Conservation (phyloP, 1,140 invertebrate genomes). For the Formica selysi region DNA sequence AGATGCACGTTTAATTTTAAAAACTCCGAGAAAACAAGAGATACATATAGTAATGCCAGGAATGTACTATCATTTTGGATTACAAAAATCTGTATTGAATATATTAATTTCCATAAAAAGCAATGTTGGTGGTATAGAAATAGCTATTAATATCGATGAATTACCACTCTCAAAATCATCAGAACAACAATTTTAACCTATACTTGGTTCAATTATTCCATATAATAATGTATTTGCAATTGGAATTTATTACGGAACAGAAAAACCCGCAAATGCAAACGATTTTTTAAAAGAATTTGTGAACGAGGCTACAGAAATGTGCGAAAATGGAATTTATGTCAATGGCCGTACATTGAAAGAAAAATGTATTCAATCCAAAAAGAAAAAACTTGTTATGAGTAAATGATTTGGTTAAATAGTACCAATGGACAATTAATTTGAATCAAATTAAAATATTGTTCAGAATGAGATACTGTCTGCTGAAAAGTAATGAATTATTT, state of each 20-base stretch:
- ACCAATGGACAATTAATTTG: not conserved
- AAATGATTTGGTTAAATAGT: no score
- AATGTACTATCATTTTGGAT: constrained; percentile 11
- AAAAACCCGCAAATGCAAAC: not conserved
- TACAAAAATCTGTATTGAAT: not conserved
- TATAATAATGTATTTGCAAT: not conserved
- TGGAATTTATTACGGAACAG: constrained; percentile 7
- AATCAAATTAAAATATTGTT: constrained; percentile 21
- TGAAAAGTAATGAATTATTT: not conserved
- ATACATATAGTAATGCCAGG: not conserved
- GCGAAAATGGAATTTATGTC: not conserved
- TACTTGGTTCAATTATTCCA: not conserved
- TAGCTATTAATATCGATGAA: no score
- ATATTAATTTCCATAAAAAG: not conserved
- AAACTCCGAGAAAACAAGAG: not conserved
- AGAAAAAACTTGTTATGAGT: no score
- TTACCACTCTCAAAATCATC: no score
- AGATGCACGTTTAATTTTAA: constrained; percentile 10
- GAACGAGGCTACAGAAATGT: not conserved
- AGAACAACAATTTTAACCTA: constrained; percentile 13
- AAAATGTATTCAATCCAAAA: no score
- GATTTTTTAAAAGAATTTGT: constrained; percentile 27
- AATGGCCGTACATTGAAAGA: not conserved
- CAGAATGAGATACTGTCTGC: not conserved
- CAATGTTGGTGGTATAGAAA: not conserved